Evolutionary conservation across 2,888 invertebrate genomes (phyloP), one percentile per base, ranked within the genome.

Genomic region (Blastobasis lacticolella): DNA sequence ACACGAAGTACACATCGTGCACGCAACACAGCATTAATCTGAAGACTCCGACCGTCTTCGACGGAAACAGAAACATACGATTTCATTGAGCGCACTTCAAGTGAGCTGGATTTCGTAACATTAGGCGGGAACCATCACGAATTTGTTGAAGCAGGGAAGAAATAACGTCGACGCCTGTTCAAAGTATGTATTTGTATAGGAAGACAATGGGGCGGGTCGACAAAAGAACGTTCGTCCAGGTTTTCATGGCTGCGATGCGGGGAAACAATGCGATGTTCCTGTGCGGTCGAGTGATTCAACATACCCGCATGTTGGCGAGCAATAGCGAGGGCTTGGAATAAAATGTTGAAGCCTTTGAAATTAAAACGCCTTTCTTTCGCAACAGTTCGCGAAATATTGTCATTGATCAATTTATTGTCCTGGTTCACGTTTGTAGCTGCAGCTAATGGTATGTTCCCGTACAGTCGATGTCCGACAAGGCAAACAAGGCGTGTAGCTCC

Each of bases 211-310:
- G 60, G 65, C 66, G 68, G 73, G 71, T 72, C 75, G 73, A 82
- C 81, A 83, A 82, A 80, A 78, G 78, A 69, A 72, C 62, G 70
- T 63, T 61, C 71, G 71, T 72, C 73, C 78, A 75, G 73, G 70
- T 75, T 72, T 64, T 9, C 73, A 72, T 67, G 71, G 75, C 67
- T 68, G 71, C 67, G 67, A 67, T 71, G 75, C 69, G 62, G 70
- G n/a, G 71, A 69, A 76, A 82, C 82, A 82, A 83, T 80, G 69
- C 71, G 63, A 57, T 66, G 75, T 73, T 75, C 75, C 75, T 75
- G 80, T 76, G 78, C 77, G 80, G 81, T 78, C 81, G 75, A 76
- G 70, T 79, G 78, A 71, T 71, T 78, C 78, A 73, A 75, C 73
- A 67, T 69, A 64, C 78, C 79, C 71, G 75, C 73, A 75, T 77